phyloP scores from a whole-genome alignment of 2,797 vertebrate species.

The Coccyzus lansbergi region DNA sequence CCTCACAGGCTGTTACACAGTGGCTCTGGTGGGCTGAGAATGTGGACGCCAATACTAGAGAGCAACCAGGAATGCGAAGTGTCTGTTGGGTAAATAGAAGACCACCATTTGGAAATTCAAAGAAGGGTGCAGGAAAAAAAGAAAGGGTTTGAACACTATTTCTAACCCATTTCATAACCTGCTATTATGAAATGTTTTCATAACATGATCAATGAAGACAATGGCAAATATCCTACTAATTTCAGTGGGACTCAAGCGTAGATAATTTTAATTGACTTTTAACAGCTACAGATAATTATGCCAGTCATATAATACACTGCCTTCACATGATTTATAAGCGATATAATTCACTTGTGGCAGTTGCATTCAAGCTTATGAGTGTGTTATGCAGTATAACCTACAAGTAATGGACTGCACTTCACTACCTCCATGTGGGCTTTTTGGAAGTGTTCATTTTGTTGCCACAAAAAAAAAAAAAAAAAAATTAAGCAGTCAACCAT shows the following conservation, averaged over 20 bases:
- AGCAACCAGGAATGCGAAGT: fast-evolving
- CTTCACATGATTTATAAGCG: not conserved
- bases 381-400: not conserved
- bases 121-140: not conserved
- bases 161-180: not conserved
- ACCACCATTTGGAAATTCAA: not conserved
- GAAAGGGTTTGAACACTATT: not conserved
- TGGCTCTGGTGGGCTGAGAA: not conserved
- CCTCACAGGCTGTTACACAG: fast-evolving
- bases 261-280: not conserved
- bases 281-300: not conserved
- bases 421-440: fast-evolving
- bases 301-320: not conserved
- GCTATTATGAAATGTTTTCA: not conserved
- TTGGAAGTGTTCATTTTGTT: not conserved
- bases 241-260: not conserved
- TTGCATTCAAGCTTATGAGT: not conserved
- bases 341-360: not conserved
- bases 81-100: not conserved
- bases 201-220: not conserved
- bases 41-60: not conserved
- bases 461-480: not conserved
- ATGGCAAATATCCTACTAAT: not conserved
- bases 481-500: not conserved
- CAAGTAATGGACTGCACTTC: not conserved